These are phyloP conservation scores for Eurytoma californica DNA, from an alignment of 2,888 invertebrate genomes.

Conservation along the genomic window DNA sequence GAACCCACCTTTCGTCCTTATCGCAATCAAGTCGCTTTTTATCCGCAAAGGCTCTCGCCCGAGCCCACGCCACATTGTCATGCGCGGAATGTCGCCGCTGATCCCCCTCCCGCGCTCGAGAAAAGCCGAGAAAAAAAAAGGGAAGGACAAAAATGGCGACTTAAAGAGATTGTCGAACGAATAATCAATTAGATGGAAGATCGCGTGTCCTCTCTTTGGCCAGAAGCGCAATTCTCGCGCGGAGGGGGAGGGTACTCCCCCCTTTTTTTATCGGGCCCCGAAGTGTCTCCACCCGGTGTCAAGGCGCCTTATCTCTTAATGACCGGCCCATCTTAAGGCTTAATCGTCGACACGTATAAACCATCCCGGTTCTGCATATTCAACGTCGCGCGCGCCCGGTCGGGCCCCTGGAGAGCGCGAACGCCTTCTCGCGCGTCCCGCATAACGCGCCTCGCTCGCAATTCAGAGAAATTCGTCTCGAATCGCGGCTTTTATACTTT, in stretches of 20 bases:
- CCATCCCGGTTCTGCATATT: conserved; percentile 73
- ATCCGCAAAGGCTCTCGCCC: conserved; percentile 8
- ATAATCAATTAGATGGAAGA: conserved; percentile 56
- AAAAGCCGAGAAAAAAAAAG: neutral
- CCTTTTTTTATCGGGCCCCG: conserved; percentile 16
- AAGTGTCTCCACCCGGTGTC: conserved; percentile 70
- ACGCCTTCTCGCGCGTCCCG: conserved; percentile 35
- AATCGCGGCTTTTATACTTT: neutral
- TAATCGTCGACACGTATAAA: conserved; percentile 74
- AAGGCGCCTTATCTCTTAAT: conserved; percentile 73
- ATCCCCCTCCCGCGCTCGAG: neutral
- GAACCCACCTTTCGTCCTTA: conserved; percentile 12
- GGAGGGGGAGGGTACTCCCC: neutral
- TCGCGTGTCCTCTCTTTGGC: conserved; percentile 45
- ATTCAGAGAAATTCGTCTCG: conserved; percentile 33
- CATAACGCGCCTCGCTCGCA: neutral
- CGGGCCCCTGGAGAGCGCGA: conserved; percentile 51
- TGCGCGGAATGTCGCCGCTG: conserved; percentile 33
- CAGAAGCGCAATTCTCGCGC: conserved; percentile 4
- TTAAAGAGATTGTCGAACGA: conserved; percentile 57
- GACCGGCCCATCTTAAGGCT: conserved; percentile 72
- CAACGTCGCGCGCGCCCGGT: conserved; percentile 62
- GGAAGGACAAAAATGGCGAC: conserved; percentile 44
- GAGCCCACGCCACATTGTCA: conserved; percentile 42
- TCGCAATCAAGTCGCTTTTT: conserved; percentile 39